Evolutionary conservation across 2,797 vertebrate species (phyloP).

Genomic region (Lithobates pipiens): DNA sequence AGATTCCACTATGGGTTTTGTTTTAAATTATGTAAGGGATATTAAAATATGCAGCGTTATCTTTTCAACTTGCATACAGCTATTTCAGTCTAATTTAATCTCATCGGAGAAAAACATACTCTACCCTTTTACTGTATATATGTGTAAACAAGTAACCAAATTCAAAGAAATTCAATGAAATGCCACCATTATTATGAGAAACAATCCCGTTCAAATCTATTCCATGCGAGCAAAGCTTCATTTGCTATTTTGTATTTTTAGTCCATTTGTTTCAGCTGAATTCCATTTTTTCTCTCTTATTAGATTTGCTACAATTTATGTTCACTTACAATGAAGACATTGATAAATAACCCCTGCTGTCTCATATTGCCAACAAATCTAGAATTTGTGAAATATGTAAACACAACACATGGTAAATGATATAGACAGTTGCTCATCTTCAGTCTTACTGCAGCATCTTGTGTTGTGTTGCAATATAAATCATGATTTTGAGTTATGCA

Average conservation of each 20-base stretch:
- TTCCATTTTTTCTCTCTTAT: slow-evolving; percentile 11
- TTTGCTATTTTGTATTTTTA: neutral
- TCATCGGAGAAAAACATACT: too few relatives aligned
- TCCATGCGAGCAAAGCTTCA: neutral
- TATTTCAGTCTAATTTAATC: too few relatives aligned
- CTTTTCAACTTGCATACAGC: too few relatives aligned
- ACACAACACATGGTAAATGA: slow-evolving; percentile 15
- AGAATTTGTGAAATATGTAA: neutral
- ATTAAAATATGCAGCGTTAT: too few relatives aligned
- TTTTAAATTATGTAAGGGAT: too few relatives aligned
- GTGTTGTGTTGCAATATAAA: slow-evolving; percentile 17
- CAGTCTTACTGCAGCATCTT: neutral
- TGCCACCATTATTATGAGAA: neutral
- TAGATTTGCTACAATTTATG: slow-evolving; percentile 17
- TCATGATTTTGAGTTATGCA: slow-evolving; percentile 1
- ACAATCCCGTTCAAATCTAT: neutral
- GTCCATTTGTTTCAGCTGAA: neutral
- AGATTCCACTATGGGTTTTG: too few relatives aligned
- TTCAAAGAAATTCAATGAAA: neutral
- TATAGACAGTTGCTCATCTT: slow-evolving; percentile 6
- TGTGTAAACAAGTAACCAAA: neutral
- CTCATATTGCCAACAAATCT: slow-evolving; percentile 16
- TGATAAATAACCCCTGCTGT: slow-evolving; percentile 24
- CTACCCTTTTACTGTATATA: neutral
- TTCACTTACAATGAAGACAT: neutral